Base-by-base conservation (phyloP, 1,140 invertebrate species). In the Capitella teleta region DNA sequence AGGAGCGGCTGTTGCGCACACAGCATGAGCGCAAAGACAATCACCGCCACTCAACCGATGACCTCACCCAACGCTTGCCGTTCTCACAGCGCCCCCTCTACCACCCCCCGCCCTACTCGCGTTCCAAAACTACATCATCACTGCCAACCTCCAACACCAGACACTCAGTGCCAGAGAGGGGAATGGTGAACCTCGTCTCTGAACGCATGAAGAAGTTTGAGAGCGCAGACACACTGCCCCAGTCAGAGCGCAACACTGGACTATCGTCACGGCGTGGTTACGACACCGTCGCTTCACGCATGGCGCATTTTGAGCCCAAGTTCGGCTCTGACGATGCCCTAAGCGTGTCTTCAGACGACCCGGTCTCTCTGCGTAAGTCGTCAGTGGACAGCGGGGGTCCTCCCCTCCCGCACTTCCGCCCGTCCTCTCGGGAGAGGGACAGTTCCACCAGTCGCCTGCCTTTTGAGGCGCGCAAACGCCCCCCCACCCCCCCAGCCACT, bases 281-380 rank as follows among this genome's bases (percentile, higher is more conserved):
- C 25, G 49, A 51, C 40, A 85, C 83, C 61, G 84, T 86, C 1
- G 82, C 81, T 18, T 76, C 82, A 28, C 69, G 84, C 12, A 77
- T 82, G 49, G 77, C 80, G 55, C 83, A 86, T 61, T 87, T 84
- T 62, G 85, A 87, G 60, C 38, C 18, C 10, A 18, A 24, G 10
- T 40, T 25, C 21, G n/a, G 18, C 16, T 40, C 38, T n/a, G 38
- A 40, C 16, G 38, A 40, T n/a, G 38, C n/a, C n/a, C n/a, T n/a
- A n/a, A n/a, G n/a, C n/a, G n/a, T n/a, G n/a, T n/a, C n/a, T n/a
- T n/a, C n/a, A n/a, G n/a, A n/a, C n/a, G n/a, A n/a, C n/a, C n/a
- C n/a, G n/a, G n/a, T n/a, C n/a, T n/a, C n/a, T n/a, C n/a, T n/a
- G n/a, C n/a, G n/a, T n/a, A n/a, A n/a, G n/a, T n/a, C n/a, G n/a